Conservation (phyloP, 2,888 invertebrate species). For the Entomobrya multifasciata region DNA sequence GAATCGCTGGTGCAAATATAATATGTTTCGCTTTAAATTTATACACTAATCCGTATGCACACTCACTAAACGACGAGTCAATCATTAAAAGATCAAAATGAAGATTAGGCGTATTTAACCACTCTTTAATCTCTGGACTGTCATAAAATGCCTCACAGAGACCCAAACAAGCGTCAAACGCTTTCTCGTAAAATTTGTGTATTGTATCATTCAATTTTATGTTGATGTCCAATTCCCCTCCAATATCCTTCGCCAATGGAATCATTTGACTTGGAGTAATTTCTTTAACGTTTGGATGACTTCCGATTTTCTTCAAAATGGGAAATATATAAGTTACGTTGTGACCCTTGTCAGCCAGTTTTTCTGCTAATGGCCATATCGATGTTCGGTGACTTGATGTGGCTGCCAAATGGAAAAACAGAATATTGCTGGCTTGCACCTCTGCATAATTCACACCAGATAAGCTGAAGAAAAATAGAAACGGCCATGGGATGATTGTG, state of each 20-base stretch:
- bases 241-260: background rate
- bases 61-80: conserved; percentile 23
- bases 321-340: conserved; percentile 60
- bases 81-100: conserved; percentile 48
- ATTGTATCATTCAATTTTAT: conserved; percentile 24
- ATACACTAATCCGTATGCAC: conserved; percentile 50
- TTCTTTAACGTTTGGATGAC: conserved; percentile 51
- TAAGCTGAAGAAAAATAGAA: no score
- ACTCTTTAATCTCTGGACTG: conserved; percentile 46
- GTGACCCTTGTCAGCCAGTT: conserved; percentile 41
- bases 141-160: conserved; percentile 57
- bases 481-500: no score
- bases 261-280: conserved; percentile 38
- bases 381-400: conserved; percentile 33
- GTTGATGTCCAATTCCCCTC: conserved; percentile 53
- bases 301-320: background rate
- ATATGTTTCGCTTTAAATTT: conserved; percentile 54
- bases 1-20: background rate
- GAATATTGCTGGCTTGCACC: conserved; percentile 16
- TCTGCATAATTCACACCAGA: no score
- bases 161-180: background rate
- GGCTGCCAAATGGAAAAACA: conserved; percentile 30
- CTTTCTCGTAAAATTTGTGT: background rate
- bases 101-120: conserved; percentile 27
- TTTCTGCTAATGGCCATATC: conserved; percentile 48